phyloP scores from a whole-genome alignment of 1,140 invertebrate genomes.

The Oedothorax gibbosus region DNA sequence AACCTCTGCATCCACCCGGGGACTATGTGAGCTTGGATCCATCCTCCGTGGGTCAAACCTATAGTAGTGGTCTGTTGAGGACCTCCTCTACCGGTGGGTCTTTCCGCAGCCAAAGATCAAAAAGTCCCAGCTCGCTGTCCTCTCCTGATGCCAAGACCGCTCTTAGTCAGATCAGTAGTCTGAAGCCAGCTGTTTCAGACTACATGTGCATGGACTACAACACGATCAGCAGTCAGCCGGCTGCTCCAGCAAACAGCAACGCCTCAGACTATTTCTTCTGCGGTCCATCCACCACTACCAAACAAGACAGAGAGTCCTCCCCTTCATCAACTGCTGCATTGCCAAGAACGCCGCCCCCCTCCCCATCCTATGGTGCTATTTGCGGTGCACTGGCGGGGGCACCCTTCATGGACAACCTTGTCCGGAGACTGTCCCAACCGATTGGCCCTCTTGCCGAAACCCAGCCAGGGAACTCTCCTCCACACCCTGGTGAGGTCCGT shows the following conservation, averaged over 20 bases:
- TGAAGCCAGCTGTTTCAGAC: slow-evolving; percentile 12
- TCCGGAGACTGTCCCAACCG: slow-evolving; percentile 28
- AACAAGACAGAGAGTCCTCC: slow-evolving; percentile 13
- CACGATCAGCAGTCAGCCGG: neutral
- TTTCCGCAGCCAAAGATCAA: slow-evolving; percentile 2
- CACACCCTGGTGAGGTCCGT: slow-evolving; percentile 70
- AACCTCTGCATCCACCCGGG: slow-evolving; percentile 49
- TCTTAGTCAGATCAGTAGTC: neutral
- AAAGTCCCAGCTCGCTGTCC: slow-evolving; percentile 6
- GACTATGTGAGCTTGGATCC: slow-evolving; percentile 57
- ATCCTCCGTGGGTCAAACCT: slow-evolving; percentile 23
- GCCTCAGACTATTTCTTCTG: slow-evolving; percentile 19
- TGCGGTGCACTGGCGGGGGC: slow-evolving; percentile 9
- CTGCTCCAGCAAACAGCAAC: neutral
- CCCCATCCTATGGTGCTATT: slow-evolving; percentile 48
- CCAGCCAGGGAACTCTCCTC: slow-evolving; percentile 64
- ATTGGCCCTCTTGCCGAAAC: neutral
- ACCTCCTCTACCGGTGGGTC: neutral
- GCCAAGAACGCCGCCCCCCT: slow-evolving; percentile 57
- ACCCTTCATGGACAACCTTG: slow-evolving; percentile 37
- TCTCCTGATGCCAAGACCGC: neutral
- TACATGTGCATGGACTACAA: slow-evolving; percentile 56
- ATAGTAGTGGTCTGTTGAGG: neutral
- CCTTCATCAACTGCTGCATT: slow-evolving; percentile 31
- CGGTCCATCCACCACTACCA: neutral